Conservation (phyloP, 2,888 invertebrate species). For the Cheilosia vulpina region DNA sequence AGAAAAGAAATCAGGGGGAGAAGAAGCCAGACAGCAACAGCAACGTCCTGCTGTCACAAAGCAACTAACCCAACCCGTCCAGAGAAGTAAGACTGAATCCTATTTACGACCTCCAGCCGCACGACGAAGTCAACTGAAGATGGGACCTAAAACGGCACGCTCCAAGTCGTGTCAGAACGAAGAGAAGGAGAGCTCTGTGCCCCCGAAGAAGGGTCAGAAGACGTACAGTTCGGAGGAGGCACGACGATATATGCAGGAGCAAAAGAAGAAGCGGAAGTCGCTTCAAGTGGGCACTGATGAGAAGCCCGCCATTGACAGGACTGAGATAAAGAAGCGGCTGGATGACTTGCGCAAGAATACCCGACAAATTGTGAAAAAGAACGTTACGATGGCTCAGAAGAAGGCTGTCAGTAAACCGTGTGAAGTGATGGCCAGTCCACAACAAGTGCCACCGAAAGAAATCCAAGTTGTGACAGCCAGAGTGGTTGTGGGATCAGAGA, state of each 20-base stretch:
- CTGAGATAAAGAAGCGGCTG: constrained; percentile 84
- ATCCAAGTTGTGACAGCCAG: background rate
- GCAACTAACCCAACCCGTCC: constrained; percentile 43
- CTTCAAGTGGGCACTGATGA: constrained; percentile 41
- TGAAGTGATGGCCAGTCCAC: background rate
- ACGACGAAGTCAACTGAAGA: constrained; percentile 39
- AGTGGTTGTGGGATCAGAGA: constrained; percentile 7
- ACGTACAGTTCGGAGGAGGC: constrained; percentile 85
- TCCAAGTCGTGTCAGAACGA: constrained; percentile 59
- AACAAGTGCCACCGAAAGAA: constrained; percentile 13
- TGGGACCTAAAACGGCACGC: constrained; percentile 33
- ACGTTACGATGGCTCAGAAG: constrained; percentile 77
- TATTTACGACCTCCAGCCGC: constrained; percentile 45
- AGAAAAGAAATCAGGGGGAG: constrained; percentile 4
- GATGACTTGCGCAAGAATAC: constrained; percentile 83
- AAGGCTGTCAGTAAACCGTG: constrained; percentile 33
- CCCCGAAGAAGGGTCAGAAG: constrained; percentile 66
- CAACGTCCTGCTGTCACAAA: constrained; percentile 8
- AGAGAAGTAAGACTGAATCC: constrained; percentile 76
- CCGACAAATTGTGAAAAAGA: constrained; percentile 83
- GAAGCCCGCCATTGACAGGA: constrained; percentile 80
- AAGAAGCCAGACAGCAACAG: background rate
- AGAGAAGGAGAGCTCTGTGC: constrained; percentile 13
- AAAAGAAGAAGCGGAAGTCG: constrained; percentile 84
- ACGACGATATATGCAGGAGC: constrained; percentile 85